Percentiles rank a stretch among this genome's conserved stretches.
phyloP scores from a whole-genome alignment of 2,888 invertebrate species.

The Malthinus flaveolus region DNA sequence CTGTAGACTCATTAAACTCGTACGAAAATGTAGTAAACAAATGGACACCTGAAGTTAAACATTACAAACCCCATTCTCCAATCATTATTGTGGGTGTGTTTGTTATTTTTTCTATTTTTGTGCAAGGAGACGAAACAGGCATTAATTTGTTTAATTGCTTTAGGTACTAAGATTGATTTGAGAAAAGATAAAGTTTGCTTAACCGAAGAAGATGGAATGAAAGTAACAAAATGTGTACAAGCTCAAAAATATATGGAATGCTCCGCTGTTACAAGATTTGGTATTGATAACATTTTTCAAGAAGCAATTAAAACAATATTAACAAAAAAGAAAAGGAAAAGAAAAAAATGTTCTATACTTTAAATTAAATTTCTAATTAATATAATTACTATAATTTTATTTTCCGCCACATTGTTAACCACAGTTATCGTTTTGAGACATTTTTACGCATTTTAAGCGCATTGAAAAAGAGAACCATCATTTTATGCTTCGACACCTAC shows the following conservation, averaged over 20 bases:
- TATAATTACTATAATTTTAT: too few species aligned
- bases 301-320: constrained; percentile 17
- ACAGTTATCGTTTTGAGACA: too few species aligned
- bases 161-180: constrained; percentile 76
- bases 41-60: constrained; percentile 82
- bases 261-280: constrained; percentile 26
- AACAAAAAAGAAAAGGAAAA: neutral
- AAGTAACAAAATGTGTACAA: constrained; percentile 61
- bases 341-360: neutral
- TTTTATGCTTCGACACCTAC: too few species aligned
- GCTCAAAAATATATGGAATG: constrained; percentile 28
- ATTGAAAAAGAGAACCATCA: too few species aligned
- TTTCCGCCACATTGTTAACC: too few species aligned
- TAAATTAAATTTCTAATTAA: neutral
- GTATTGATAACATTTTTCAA: constrained; percentile 24
- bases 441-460: too few species aligned
- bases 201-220: constrained; percentile 71
- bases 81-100: constrained; percentile 77
- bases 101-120: neutral
- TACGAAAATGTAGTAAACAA: constrained; percentile 79
- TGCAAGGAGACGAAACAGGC: neutral
- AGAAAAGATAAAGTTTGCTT: constrained; percentile 60
- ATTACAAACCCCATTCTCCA: constrained; percentile 74
- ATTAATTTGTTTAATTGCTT: constrained; percentile 34
- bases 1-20: constrained; percentile 71